phyloP scores from a whole-genome alignment of 1,140 invertebrate genomes.

The Pemphigus obesinymphae region DNA sequence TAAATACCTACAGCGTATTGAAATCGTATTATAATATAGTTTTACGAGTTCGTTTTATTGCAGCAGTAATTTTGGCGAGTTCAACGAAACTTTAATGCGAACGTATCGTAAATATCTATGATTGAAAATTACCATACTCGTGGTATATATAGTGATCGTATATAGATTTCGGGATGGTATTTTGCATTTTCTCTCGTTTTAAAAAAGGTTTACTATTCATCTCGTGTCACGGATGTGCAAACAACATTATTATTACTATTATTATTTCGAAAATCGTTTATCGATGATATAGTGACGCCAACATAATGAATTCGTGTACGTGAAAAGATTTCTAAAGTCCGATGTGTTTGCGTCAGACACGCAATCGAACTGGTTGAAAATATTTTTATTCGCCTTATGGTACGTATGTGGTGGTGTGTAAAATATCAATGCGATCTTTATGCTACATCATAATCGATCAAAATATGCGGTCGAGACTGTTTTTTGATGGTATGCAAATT shows the following conservation, averaged over 20 bases:
- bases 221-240: slow-evolving; percentile 26
- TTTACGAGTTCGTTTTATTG: slow-evolving; percentile 13
- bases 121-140: slow-evolving; percentile 4
- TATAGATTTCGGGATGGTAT: background rate
- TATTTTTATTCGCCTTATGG: background rate
- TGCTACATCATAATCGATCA: background rate
- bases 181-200: slow-evolving; percentile 3
- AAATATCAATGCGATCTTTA: background rate
- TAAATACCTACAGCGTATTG: too few relatives aligned
- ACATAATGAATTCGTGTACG: slow-evolving; percentile 16
- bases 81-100: background rate
- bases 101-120: background rate
- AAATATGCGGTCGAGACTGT: background rate
- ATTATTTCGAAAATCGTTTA: slow-evolving; percentile 28
- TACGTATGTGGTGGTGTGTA: background rate
- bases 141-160: background rate
- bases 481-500: slow-evolving; percentile 9
- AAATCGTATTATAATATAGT: too few relatives aligned
- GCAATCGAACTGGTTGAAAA: background rate
- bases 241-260: slow-evolving; percentile 24
- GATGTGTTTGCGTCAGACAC: background rate
- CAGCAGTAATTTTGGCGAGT: background rate
- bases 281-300: slow-evolving; percentile 1
- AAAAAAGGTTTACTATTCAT: slow-evolving; percentile 12
- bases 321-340: slow-evolving; percentile 11